phyloP scores from a whole-genome alignment of 2,113 vertebrate species.

The Engraulis encrasicolus region DNA sequence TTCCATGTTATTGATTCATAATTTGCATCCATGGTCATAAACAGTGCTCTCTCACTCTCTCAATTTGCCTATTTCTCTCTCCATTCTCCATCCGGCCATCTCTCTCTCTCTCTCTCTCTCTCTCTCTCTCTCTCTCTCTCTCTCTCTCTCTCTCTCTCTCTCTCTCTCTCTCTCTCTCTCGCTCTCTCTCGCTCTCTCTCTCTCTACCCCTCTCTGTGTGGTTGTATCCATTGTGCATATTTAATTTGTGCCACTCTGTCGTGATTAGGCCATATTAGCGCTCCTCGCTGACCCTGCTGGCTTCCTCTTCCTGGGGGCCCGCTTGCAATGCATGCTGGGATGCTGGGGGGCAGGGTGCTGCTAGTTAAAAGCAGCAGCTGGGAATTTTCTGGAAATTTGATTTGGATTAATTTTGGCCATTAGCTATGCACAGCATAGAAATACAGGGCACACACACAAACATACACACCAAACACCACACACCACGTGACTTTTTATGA shows the following conservation, averaged over 20 bases:
- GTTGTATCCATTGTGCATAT: conserved; percentile 27
- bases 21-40: conserved; percentile 56
- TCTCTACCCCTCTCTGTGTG: not conserved
- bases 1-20: conserved; percentile 51
- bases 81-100: too few species aligned
- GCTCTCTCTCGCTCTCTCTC: too few species aligned
- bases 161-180: conserved; percentile 23
- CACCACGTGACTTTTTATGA: conserved; percentile 1
- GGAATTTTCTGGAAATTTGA: conserved; percentile 13
- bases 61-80: too few species aligned
- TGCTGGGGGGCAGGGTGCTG: too few species aligned
- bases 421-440: not conserved
- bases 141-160: conserved; percentile 15
- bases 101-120: too few species aligned
- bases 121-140: too few species aligned
- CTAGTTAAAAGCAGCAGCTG: not conserved
- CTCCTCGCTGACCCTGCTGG: conserved; percentile 39
- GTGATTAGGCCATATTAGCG: conserved; percentile 36
- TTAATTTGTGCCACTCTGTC: conserved; percentile 36
- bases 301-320: conserved; percentile 9
- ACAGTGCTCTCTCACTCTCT: too few species aligned
- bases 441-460: too few species aligned
- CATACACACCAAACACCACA: too few species aligned
- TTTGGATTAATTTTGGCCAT: conserved; percentile 14
- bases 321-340: conserved; percentile 20